These are phyloP conservation scores for Strongylocentrotus purpuratus DNA, from an alignment of 35 echinoderm and acorn worm species.

Conservation along the genomic window DNA sequence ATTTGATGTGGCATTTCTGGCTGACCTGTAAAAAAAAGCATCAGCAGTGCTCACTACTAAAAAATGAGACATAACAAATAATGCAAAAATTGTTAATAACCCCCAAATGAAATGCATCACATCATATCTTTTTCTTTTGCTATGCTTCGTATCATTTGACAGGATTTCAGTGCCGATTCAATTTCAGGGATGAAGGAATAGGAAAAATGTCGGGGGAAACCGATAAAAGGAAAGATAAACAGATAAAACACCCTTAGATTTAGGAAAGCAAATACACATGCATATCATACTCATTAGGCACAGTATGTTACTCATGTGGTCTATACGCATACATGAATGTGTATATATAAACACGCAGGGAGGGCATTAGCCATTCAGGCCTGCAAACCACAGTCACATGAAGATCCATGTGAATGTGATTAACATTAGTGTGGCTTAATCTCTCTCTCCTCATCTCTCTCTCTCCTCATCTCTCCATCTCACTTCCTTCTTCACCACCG, in stretches of 20 bases:
- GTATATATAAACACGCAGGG: not conserved
- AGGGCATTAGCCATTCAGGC: not conserved
- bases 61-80: too few relatives aligned
- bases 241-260: not conserved
- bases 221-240: not conserved
- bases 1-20: too few relatives aligned
- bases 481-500: not conserved
- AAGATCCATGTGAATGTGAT: not conserved
- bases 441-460: not conserved
- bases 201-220: not conserved
- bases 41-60: too few relatives aligned
- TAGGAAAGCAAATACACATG: not conserved
- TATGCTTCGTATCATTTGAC: not conserved
- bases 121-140: not conserved
- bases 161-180: not conserved
- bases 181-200: not conserved
- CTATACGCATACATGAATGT: not conserved
- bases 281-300: not conserved
- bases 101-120: not conserved
- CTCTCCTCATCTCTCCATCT: not conserved
- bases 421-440: not conserved
- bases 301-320: not conserved
- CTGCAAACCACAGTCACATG: not conserved
- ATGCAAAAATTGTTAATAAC: not conserved
- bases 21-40: too few relatives aligned